Evolutionary conservation across 2,113 vertebrate species (phyloP), one percentile per base, ranked within the genome.

Genomic region (Tenrec ecaudatus): DNA sequence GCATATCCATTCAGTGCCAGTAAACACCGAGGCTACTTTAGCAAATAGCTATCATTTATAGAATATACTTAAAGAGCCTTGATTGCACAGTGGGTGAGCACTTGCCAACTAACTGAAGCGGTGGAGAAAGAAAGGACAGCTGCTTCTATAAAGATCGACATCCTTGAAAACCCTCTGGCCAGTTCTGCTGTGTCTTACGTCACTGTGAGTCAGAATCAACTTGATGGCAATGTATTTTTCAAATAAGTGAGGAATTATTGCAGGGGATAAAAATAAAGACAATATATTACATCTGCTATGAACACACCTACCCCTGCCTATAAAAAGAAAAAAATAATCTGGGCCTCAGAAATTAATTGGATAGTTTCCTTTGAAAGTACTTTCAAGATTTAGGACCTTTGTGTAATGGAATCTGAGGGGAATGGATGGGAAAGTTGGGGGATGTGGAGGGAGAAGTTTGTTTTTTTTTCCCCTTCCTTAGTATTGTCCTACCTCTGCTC

Each of bases 311-410:
- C 0, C 16, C 16, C 12, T 58, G 16, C 10, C n/a, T 36, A 4
- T 90, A 47, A 89, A 92, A 91, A 36, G 64, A 38, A 62, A 88
- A 71, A 88, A 27, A 20, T n/a, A n/a, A 40, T 82, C 12, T 78
- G 19, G 20, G 29, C 47, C 16, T 91, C 31, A 33, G 64, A 73
- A 91, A 82, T 88, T 71, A 88, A 38, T 91, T 90, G 40, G 60
- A 76, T 25, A 75, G 4, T 78, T 92, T 93, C 81, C 15, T 22
- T 76, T 89, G 69, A 66, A 69, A 9, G 16, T 84, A 62, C 66
- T 27, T 82, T 69, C 10, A 40, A 38, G 12, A 6, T 47, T 90
- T 85, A 78, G 25, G 19, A 68, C 29, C 19, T 4, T 40, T 40
- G 4, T 40, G 40, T 40, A 7, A 3, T 40, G 40, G 40, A 40